Evolutionary conservation across 2,888 invertebrate genomes (phyloP).

Genomic region (Gari tellinella): DNA sequence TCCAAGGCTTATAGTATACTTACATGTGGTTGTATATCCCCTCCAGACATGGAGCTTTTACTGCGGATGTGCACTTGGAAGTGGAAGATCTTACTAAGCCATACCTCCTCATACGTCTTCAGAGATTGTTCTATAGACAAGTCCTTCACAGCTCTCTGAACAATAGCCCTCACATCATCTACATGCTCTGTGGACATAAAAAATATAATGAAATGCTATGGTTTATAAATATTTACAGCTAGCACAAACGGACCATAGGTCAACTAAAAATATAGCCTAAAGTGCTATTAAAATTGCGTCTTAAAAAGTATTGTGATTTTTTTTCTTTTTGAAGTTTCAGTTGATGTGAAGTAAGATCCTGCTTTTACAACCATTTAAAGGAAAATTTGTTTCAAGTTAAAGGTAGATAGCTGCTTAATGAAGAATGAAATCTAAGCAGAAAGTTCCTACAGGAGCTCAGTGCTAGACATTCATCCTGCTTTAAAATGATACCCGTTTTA

Average conservation of each 20-base stretch:
- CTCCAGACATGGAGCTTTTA: constrained; percentile 37
- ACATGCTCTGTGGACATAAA: constrained; percentile 77
- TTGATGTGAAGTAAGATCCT: no score
- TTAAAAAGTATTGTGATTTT: no score
- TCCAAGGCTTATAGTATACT: no score
- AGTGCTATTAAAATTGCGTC: neutral
- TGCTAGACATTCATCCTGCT: no score
- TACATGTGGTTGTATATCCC: constrained; percentile 34
- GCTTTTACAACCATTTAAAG: no score
- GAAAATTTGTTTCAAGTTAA: no score
- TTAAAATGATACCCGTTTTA: no score
- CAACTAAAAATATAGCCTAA: neutral
- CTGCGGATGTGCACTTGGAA: constrained; percentile 74
- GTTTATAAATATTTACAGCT: neutral
- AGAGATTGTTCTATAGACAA: constrained; percentile 83
- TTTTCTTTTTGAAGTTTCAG: no score
- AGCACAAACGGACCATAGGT: neutral
- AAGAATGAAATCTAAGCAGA: no score
- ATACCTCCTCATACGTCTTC: constrained; percentile 84
- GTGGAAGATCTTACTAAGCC: constrained; percentile 84
- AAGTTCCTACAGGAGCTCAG: no score
- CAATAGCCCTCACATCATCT: constrained; percentile 84
- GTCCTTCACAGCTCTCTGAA: constrained; percentile 84
- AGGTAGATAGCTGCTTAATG: no score
- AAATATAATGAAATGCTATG: no score